Evolutionary conservation across 1,140 invertebrate genomes (phyloP), one percentile per base, ranked within the genome.

Genomic region (Rhizoglyphus robini): DNA sequence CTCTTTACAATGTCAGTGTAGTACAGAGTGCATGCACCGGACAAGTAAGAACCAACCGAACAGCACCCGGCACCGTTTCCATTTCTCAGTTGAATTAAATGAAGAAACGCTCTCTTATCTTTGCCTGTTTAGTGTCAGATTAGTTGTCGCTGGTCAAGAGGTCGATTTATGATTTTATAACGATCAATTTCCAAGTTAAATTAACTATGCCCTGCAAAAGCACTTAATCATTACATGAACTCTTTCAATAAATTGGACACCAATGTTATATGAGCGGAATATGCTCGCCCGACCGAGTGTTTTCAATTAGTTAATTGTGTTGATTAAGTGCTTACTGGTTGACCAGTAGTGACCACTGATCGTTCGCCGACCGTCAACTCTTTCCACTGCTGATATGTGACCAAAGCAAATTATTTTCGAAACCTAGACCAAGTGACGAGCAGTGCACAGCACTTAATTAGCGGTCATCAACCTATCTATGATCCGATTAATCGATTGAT

Each of bases 141-240:
- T 54, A 8, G 20, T 5, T 54, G 8, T 54, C 51, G 15, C 8
- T 11, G 36, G 5, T 23, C 23, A 54, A 8, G 8, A 23, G 8
- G 15, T 54, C 31, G 15, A 54, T 54, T 54, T 32, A 54, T 54
- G 51, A 54, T 54, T 23, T 54, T 23, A 54, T 54, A 11, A 27
- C 23, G 51, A 54, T 15, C 51, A 54, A 54, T 54, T 54, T 54
- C 8, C 51, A 54, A 54, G 51, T 54, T 54, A 54, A 54, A 54
- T 54, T 54, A 54, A 54, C 51, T 54, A 54, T 54, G 51, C 5
- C 23, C 51, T 5, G 15, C 23, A 23, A 15, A 15, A 46, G 41
- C 15, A 46, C 41, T 46, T 46, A 46, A 46, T 46, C 23, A 46
- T 46, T n/a, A n/a, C n/a, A n/a, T n/a, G n/a, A n/a, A 27, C 23